Evolutionary conservation across 2,113 vertebrate species (phyloP).

Genomic region (Lethenteron reissneri): DNA sequence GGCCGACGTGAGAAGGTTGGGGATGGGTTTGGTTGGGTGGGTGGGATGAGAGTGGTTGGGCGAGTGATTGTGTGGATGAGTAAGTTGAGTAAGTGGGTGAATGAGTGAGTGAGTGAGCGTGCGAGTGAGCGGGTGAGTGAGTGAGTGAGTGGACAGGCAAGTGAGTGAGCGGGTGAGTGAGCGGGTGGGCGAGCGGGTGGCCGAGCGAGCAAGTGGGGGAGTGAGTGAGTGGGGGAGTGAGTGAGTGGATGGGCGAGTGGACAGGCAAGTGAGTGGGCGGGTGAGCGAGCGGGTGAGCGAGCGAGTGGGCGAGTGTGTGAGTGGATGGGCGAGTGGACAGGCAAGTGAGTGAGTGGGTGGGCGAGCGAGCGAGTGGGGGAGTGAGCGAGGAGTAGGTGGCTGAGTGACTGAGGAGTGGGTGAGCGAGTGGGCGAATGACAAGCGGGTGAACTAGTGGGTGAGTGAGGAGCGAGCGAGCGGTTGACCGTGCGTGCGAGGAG

Average conservation of each 20-base stretch:
- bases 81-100: not conserved
- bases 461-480: too few species aligned
- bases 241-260: not conserved
- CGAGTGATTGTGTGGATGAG: not conserved
- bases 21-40: too few species aligned
- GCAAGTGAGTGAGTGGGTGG: not conserved
- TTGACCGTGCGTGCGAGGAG: too few species aligned
- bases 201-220: not conserved
- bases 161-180: not conserved
- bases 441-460: too few species aligned
- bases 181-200: not conserved
- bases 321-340: not conserved
- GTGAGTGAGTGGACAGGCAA: not conserved
- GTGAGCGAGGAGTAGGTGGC: too few species aligned
- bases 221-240: not conserved
- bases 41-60: not conserved
- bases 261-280: not conserved
- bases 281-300: not conserved
- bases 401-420: too few species aligned
- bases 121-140: not conserved
- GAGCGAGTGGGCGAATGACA: too few species aligned
- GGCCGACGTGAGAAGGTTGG: too few species aligned
- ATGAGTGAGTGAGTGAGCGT: not conserved
- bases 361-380: not conserved
- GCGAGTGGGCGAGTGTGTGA: not conserved